Conservation (phyloP, 2,113 vertebrate species). For the Apteryx mantelli region DNA sequence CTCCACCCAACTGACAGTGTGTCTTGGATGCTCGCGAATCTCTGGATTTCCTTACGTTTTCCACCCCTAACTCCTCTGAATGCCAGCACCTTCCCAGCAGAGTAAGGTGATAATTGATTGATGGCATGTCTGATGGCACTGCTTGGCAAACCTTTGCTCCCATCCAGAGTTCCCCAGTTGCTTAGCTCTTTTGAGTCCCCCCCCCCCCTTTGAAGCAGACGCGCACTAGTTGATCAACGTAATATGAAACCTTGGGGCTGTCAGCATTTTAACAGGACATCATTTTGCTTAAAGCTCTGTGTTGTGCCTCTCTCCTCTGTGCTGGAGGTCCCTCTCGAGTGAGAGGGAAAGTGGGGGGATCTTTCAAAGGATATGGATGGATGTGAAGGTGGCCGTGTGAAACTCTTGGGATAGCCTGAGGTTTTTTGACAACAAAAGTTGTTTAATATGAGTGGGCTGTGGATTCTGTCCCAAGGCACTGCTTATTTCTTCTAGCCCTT, state of each 20-base stretch:
- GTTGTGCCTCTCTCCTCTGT: accelerated
- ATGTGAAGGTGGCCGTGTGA: background rate
- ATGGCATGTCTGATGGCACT: background rate
- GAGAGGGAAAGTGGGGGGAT: background rate
- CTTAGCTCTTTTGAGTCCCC: background rate
- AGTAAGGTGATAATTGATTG: background rate
- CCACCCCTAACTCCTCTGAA: background rate
- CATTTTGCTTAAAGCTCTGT: background rate
- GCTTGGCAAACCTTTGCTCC: background rate
- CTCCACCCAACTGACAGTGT: conserved; percentile 44
- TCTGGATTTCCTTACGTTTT: conserved; percentile 36
- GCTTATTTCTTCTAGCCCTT: background rate
- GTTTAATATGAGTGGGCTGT: background rate
- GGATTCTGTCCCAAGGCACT: background rate
- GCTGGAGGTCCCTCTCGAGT: background rate
- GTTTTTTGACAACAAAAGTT: background rate
- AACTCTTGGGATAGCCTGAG: background rate
- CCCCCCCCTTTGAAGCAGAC: background rate
- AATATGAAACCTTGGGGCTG: background rate
- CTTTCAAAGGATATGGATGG: background rate
- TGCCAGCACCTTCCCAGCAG: background rate
- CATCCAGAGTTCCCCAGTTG: background rate
- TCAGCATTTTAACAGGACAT: background rate
- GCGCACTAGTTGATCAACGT: background rate
- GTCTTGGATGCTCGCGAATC: conserved; percentile 35